Conservation (phyloP, 2,888 invertebrate genomes). For the Cabera pusaria region DNA sequence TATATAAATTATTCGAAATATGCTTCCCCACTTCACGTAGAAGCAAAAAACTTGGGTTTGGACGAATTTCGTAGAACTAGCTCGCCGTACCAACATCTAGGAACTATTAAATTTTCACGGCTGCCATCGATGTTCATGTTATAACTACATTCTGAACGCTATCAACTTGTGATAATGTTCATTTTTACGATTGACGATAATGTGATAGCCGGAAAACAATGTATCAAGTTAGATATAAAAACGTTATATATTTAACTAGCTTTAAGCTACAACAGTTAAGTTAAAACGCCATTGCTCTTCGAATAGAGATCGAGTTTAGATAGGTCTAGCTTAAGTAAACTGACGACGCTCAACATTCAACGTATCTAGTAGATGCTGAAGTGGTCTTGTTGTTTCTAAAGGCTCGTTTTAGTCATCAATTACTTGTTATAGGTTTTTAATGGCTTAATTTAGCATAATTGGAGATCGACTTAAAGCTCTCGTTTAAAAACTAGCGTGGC, state of each 20-base stretch:
- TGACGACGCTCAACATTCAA: too few species aligned
- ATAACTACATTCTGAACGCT: too few species aligned
- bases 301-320: too few species aligned
- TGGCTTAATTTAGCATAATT: constrained; percentile 16
- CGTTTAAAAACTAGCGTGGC: constrained; percentile 12
- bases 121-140: neutral
- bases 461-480: constrained; percentile 11
- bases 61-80: constrained; percentile 40
- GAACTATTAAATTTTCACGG: constrained; percentile 41
- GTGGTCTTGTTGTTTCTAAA: too few species aligned
- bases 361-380: too few species aligned
- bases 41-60: constrained; percentile 30
- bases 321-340: too few species aligned
- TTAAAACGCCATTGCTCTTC: too few species aligned
- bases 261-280: too few species aligned
- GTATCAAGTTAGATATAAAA: too few species aligned
- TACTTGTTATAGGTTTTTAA: constrained; percentile 9
- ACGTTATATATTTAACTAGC: too few species aligned
- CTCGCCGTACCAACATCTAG: constrained; percentile 33
- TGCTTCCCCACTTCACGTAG: constrained; percentile 27
- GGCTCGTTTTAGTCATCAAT: too few species aligned
- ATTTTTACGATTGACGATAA: neutral
- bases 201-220: constrained; percentile 8
- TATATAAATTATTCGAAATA: constrained; percentile 29
- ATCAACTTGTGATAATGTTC: constrained; percentile 4